phyloP scores from a whole-genome alignment of 2,113 vertebrate genomes.

The Carlito syrichta region DNA sequence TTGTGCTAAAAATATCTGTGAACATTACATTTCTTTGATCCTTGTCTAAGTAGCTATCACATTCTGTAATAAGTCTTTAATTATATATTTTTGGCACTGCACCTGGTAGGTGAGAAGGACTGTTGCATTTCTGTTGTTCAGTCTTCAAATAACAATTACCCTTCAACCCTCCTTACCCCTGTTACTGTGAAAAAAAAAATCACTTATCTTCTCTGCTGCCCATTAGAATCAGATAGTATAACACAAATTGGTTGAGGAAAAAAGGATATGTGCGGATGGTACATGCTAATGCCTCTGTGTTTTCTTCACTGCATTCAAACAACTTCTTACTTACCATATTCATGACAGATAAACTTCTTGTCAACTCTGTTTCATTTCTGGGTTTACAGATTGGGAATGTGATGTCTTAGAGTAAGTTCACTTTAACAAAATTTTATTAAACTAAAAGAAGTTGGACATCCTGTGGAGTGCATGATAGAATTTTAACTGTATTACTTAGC shows the following conservation, averaged over 20 bases:
- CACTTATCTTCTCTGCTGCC: slow-evolving; percentile 13
- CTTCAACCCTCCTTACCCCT: slow-evolving; percentile 33
- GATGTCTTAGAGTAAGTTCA: slow-evolving; percentile 48
- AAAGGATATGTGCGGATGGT: neutral
- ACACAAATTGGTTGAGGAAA: neutral
- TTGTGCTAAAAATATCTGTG: neutral
- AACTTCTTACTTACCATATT: neutral
- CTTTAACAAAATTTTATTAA: slow-evolving; percentile 50
- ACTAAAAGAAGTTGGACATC: slow-evolving; percentile 15
- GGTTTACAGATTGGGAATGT: slow-evolving; percentile 22
- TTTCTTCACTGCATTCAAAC: slow-evolving; percentile 20
- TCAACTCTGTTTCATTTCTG: neutral
- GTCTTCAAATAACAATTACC: slow-evolving; percentile 43
- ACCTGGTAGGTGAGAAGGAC: slow-evolving; percentile 8
- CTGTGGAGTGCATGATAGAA: slow-evolving; percentile 2
- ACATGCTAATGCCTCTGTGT: neutral
- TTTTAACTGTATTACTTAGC: slow-evolving; percentile 50
- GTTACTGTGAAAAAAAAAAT: neutral
- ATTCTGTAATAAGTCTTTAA: slow-evolving; percentile 15
- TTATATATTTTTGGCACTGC: slow-evolving; percentile 13
- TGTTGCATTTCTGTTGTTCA: slow-evolving; percentile 49
- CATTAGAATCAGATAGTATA: neutral
- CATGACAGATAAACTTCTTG: neutral
- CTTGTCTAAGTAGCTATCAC: slow-evolving; percentile 4
- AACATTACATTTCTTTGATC: slow-evolving; percentile 29